Base-by-base conservation (phyloP, 1,140 invertebrate species). In the Plectus sambesii region DNA sequence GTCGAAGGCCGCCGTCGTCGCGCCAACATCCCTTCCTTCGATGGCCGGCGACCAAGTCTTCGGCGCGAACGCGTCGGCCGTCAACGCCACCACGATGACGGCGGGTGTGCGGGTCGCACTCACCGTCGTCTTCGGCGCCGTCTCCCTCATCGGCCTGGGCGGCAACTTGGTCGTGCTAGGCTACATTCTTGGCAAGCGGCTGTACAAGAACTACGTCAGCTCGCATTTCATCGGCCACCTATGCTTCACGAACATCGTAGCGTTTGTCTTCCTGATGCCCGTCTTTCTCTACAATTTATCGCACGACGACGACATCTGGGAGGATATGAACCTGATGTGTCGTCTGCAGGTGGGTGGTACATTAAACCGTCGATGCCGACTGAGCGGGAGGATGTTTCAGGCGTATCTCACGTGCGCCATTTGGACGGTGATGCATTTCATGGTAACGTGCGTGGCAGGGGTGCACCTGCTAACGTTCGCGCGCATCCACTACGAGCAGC, bases 381-480 rank as follows among this genome's bases (percentile, higher is more conserved):
- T 12, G 17, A 12, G 17, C 30, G 12, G 12, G 12, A 12, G 30
- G 12, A 35, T 38, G 25, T 55, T 64, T 24, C 39, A 69, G 66
- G 66, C 67, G 0, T 61, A 66, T 17, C 36, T 69, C n/a, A 65
- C 62, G 15, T 69, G 61, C 35, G 42, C 63, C 3, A 52, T 61
- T 19, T 67, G 64, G 64, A 56, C 63, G 2, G 64, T 67, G 3
- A 51, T 68, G 22, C 49, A 67, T 19, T 60, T 63, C 41, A 69
- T 63, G 62, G 52, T 53, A 6, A 42, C 68, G 19, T 69, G 64
- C 59, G 68, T 67, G 20, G 66, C 64, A 5, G 64, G 64, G n/a
- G 64, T 67, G 6, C 64, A 67, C 46, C 38, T 67, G 26, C 55
- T 67, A 12, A 67, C 64, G 20, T 67, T 67, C 35, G 66, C 66